These are phyloP conservation scores for Agonopterix alstromeriana DNA, from an alignment of 2,888 invertebrate species.

Conservation along the genomic window DNA sequence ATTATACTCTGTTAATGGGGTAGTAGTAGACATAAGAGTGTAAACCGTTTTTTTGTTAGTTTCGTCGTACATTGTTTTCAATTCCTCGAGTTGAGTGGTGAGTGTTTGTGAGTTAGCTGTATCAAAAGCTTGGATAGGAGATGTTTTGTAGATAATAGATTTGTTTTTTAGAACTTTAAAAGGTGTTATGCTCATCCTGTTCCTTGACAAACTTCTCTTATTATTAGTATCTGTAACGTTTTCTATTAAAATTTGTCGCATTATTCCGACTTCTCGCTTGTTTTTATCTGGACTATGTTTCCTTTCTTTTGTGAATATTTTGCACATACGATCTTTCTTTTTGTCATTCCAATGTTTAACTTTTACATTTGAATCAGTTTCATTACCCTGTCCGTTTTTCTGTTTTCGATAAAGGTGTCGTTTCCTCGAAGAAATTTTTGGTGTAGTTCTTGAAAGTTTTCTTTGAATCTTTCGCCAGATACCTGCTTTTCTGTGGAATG, in stretches of 20 bases:
- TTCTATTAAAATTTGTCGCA: background rate
- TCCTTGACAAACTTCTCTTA: background rate
- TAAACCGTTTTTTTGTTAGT: too few species aligned
- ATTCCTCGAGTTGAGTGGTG: too few species aligned
- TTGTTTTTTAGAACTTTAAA: background rate
- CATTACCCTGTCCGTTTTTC: too few species aligned
- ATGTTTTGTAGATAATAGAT: too few species aligned
- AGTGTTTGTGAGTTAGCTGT: too few species aligned
- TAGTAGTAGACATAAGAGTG: too few species aligned
- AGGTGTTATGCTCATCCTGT: background rate
- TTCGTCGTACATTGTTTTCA: too few species aligned
- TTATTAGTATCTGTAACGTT: background rate
- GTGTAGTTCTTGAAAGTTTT: background rate
- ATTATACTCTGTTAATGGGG: too few species aligned
- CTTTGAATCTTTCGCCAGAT: background rate
- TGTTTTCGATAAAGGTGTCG: background rate
- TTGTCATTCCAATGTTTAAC: background rate
- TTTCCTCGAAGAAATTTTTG: background rate
- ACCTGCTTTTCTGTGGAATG: background rate
- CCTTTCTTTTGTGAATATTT: background rate
- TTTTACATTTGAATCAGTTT: background rate
- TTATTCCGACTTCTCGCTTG: background rate
- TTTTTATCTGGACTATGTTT: background rate
- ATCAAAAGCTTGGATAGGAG: too few species aligned
- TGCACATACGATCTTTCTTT: too few species aligned